Conservation (phyloP, 2,113 vertebrate genomes). For the Toxostoma redivivum region DNA sequence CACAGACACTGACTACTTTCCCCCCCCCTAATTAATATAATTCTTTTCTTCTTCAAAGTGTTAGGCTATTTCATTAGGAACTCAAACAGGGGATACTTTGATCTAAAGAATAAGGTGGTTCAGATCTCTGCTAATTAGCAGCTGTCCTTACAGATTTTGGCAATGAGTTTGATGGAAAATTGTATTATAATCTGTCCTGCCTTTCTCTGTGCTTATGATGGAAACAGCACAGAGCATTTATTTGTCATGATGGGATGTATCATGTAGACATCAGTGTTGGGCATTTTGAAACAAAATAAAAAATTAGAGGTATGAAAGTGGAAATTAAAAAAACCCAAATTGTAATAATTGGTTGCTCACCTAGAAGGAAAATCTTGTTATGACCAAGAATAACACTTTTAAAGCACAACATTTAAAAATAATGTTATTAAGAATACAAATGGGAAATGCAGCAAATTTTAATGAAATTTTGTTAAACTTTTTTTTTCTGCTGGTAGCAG, state of each 20-base stretch:
- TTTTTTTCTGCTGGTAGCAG: not conserved
- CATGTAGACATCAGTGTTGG: not conserved
- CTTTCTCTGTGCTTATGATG: not conserved
- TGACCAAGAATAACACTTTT: not conserved
- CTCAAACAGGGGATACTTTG: constrained; percentile 24
- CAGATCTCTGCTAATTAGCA: constrained; percentile 42
- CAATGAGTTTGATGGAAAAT: not conserved
- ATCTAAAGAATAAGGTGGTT: constrained; percentile 29
- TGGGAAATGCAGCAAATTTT: not conserved
- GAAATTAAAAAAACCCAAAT: not conserved
- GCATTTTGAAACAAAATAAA: not conserved
- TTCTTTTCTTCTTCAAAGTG: constrained; percentile 43
- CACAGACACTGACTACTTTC: not conserved
- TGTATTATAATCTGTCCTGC: not conserved
- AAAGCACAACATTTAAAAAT: not conserved
- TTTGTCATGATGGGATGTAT: not conserved
- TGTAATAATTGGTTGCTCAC: not conserved
- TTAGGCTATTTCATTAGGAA: not conserved
- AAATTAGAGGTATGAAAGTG: not conserved
- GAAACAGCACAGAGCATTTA: not conserved
- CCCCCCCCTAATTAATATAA: not conserved
- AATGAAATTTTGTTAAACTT: not conserved
- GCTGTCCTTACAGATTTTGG: constrained; percentile 25
- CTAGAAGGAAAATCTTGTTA: not conserved
- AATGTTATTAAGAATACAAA: not conserved